These are phyloP conservation scores for Oxystoma pomonae DNA, from an alignment of 2,888 invertebrate species.

Conservation along the genomic window DNA sequence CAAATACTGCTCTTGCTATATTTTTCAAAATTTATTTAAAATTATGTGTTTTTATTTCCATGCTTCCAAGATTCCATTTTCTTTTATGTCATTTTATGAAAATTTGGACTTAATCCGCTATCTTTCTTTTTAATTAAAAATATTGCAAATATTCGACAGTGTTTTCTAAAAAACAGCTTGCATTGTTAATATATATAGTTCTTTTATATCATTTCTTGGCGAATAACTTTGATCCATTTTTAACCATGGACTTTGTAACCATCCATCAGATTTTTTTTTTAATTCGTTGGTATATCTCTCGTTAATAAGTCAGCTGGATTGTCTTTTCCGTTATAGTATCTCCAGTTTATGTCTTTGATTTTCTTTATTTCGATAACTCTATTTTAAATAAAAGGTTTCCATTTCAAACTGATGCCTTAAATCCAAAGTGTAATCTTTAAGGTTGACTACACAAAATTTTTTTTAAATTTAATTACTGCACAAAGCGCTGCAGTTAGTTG, in stretches of 20 bases:
- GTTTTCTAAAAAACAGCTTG: neutral
- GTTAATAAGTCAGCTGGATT: conserved; percentile 2
- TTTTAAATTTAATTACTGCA: neutral
- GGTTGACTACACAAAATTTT: conserved; percentile 6
- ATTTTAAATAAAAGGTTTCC: conserved; percentile 3
- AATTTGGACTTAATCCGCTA: neutral
- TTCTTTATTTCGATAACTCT: neutral
- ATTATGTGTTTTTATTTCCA: neutral
- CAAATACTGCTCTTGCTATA: neutral
- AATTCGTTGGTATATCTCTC: neutral
- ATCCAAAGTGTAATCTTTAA: conserved; percentile 9
- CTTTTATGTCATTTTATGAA: neutral
- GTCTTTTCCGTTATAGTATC: neutral
- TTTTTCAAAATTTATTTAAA: neutral
- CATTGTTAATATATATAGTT: neutral
- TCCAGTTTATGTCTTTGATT: neutral
- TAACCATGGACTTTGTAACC: conserved; percentile 1
- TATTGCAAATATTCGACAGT: neutral
- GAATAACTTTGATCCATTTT: neutral
- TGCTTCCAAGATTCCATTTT: neutral
- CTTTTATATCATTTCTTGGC: neutral
- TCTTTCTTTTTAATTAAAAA: neutral
- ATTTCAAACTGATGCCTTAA: neutral
- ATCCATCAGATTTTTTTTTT: neutral
- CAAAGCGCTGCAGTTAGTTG: conserved; percentile 2